phyloP scores from a whole-genome alignment of 2,113 vertebrate species.

The Xiphophorus maculatus region DNA sequence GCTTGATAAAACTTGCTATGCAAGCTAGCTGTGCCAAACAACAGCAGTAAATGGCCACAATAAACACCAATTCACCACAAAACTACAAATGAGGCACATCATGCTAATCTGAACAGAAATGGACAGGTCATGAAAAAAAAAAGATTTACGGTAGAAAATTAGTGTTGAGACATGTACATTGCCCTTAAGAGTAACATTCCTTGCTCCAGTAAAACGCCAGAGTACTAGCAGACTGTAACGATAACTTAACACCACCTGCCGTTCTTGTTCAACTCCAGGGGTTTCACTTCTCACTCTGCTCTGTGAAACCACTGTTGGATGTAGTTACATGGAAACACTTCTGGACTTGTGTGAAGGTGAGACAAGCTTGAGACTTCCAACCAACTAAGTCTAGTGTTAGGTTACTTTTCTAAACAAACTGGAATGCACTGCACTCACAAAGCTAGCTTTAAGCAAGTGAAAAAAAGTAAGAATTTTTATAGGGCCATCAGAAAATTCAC shows the following conservation, averaged over 20 bases:
- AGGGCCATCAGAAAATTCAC: slow-evolving; percentile 39
- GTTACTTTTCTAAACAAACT: slow-evolving; percentile 16
- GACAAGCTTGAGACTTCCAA: not conserved
- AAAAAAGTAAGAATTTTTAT: slow-evolving; percentile 11
- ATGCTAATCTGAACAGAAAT: not conserved
- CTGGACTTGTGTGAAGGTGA: slow-evolving; percentile 3
- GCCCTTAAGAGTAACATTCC: slow-evolving; percentile 11
- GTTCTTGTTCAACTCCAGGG: slow-evolving; percentile 6
- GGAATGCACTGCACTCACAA: slow-evolving; percentile 52
- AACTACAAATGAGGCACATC: not conserved
- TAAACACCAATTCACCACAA: not conserved
- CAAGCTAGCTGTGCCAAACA: not conserved
- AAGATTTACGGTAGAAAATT: not conserved
- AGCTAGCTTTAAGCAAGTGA: slow-evolving; percentile 46
- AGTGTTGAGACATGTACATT: not conserved
- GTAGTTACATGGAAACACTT: not conserved
- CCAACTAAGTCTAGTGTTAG: slow-evolving; percentile 5
- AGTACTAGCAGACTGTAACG: slow-evolving; percentile 22
- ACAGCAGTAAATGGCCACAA: slow-evolving; percentile 12
- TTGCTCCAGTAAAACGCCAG: slow-evolving; percentile 5
- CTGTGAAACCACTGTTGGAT: slow-evolving; percentile 20
- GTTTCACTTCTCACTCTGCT: not conserved
- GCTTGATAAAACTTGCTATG: not conserved
- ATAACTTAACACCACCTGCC: not conserved
- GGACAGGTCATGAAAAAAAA: not conserved